Evolutionary conservation across 2,888 invertebrate species (phyloP).

Genomic region (Tethea ocularis): DNA sequence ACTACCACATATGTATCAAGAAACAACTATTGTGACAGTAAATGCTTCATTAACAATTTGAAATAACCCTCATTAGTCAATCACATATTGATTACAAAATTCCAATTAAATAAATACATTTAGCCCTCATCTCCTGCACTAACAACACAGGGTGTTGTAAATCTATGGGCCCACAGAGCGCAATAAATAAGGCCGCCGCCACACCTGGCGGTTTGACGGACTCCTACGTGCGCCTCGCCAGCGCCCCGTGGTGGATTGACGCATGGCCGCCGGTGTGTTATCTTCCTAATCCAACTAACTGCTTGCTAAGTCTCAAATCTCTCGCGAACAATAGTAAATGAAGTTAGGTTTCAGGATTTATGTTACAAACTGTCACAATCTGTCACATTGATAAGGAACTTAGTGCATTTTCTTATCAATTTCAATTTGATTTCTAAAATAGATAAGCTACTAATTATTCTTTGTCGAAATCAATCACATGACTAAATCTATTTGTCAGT

Average conservation of each 20-base stretch:
- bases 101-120: background rate
- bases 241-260: constrained; percentile 41
- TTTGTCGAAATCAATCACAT: background rate
- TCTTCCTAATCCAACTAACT: constrained; percentile 37
- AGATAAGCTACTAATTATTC: background rate
- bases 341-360: background rate
- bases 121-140: constrained; percentile 28
- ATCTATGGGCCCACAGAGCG: constrained; percentile 60
- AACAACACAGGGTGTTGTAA: constrained; percentile 49
- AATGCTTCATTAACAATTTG: no score
- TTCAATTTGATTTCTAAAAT: background rate
- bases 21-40: no score
- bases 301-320: constrained; percentile 13
- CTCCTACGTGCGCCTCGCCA: constrained; percentile 57
- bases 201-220: constrained; percentile 69
- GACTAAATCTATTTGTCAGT: background rate
- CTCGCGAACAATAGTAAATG: constrained; percentile 7
- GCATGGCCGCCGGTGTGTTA: constrained; percentile 39
- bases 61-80: no score
- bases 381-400: background rate
- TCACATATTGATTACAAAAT: background rate
- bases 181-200: constrained; percentile 64
- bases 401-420: background rate
- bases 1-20: no score
- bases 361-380: background rate